Evolutionary conservation across 2,888 invertebrate genomes (phyloP).

Genomic region (Leucoma salicis): DNA sequence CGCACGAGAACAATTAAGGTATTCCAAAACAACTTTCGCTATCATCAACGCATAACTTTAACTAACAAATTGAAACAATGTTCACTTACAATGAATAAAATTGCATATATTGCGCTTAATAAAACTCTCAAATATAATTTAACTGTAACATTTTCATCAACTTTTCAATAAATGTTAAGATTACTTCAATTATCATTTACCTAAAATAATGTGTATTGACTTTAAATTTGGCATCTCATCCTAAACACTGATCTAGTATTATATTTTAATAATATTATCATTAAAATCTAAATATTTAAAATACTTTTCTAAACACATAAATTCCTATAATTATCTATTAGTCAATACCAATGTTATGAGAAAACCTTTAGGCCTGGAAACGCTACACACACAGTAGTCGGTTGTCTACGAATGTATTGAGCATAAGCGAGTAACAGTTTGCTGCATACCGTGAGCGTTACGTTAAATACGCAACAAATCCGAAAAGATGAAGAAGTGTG

Average conservation of each 20-base stretch:
- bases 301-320: conserved; percentile 82
- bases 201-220: conserved; percentile 85
- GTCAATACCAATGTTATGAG: conserved; percentile 77
- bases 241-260: conserved; percentile 80
- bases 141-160: conserved; percentile 80
- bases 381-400: conserved; percentile 63
- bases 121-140: conserved; percentile 83
- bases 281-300: conserved; percentile 81
- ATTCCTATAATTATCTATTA: conserved; percentile 79
- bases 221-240: conserved; percentile 85
- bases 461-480: background rate
- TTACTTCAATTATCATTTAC: conserved; percentile 81
- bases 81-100: conserved; percentile 81
- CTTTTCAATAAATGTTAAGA: conserved; percentile 80
- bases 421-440: conserved; percentile 43
- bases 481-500: conserved; percentile 46
- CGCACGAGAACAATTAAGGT: conserved; percentile 19
- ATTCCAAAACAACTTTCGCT: conserved; percentile 63
- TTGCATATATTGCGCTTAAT: conserved; percentile 79
- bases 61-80: conserved; percentile 81
- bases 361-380: conserved; percentile 74
- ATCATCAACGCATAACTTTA: conserved; percentile 78
- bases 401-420: conserved; percentile 45
- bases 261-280: conserved; percentile 69
- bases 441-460: background rate